Percentiles rank a stretch among this genome's conserved stretches.
These are phyloP conservation scores for Pomacea maculata DNA, from an alignment of 1,140 invertebrate genomes.

Conservation along the genomic window DNA sequence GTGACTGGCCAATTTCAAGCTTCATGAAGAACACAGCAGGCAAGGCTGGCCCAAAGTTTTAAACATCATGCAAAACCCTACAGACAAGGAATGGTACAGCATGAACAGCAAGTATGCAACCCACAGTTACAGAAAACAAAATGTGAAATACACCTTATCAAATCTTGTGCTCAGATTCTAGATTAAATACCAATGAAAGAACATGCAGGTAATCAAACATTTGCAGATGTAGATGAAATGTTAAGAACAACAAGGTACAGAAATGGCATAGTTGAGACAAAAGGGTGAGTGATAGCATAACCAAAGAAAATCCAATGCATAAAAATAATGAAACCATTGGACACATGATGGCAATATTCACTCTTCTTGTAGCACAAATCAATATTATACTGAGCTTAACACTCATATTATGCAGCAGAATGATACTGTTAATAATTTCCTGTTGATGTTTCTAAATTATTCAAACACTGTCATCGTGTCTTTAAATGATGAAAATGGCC, in stretches of 20 bases:
- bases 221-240: neutral
- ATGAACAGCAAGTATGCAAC: neutral
- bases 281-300: neutral
- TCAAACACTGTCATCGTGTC: too few species aligned
- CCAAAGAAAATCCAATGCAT: neutral
- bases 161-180: neutral
- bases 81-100: neutral
- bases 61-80: neutral
- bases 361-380: too few species aligned
- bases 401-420: too few species aligned
- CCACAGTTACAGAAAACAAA: neutral
- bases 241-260: neutral
- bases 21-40: neutral
- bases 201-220: neutral
- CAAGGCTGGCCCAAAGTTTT: neutral
- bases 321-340: slow-evolving; percentile 1
- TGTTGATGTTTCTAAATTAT: too few species aligned
- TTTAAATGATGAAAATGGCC: too few species aligned
- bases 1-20: too few species aligned
- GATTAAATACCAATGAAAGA: neutral
- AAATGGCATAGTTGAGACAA: neutral
- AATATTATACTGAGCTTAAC: too few species aligned
- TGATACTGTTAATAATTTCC: too few species aligned
- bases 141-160: neutral
- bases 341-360: too few species aligned